These are phyloP conservation scores for Garrulus glandarius DNA, from an alignment of 2,797 vertebrate species.

Conservation along the genomic window DNA sequence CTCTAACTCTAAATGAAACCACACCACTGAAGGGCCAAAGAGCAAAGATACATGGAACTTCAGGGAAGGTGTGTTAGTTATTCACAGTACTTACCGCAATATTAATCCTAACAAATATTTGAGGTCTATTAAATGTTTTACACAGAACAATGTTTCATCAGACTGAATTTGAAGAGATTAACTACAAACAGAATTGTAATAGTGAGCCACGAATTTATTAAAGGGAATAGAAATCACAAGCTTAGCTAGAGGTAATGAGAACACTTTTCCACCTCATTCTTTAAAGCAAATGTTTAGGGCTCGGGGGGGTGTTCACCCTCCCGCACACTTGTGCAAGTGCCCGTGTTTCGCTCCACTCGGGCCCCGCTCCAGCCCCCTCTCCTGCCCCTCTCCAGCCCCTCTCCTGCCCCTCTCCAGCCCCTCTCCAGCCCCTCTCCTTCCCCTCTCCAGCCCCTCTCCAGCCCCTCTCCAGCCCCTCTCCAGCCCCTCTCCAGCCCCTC, in stretches of 20 bases:
- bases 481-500: fast-evolving
- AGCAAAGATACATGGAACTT: not conserved
- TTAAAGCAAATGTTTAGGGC: not conserved
- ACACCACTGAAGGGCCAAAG: not conserved
- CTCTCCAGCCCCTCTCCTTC: not conserved
- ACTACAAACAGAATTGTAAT: not conserved
- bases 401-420: not conserved
- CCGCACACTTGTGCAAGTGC: no score
- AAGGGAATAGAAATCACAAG: not conserved
- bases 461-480: fast-evolving
- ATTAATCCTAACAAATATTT: not conserved
- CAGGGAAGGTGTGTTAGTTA: not conserved
- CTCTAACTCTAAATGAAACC: not conserved
- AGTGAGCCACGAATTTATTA: not conserved
- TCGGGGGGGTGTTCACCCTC: not conserved
- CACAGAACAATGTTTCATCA: not conserved
- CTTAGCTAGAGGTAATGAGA: not conserved
- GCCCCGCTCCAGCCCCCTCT: not conserved
- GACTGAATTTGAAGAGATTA: not conserved
- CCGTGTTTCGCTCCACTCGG: fast-evolving
- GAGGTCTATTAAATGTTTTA: not conserved
- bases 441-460: not conserved
- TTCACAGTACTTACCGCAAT: not conserved
- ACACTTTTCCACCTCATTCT: not conserved
- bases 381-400: fast-evolving